These are phyloP conservation scores for Leptocoma aspasia DNA, from an alignment of 2,113 vertebrate species.

Conservation along the genomic window DNA sequence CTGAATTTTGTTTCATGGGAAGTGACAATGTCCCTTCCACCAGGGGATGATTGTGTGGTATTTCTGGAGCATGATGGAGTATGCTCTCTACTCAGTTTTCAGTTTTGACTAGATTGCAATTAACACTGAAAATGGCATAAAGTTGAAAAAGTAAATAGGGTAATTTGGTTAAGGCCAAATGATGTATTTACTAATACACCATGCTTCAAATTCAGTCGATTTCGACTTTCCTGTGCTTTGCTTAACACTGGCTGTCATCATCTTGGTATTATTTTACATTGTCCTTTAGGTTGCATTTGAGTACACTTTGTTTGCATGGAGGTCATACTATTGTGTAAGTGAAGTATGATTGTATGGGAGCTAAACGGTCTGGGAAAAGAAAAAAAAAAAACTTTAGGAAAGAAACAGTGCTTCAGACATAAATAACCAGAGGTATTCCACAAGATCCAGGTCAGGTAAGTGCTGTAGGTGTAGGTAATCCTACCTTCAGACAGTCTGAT, in stretches of 20 bases:
- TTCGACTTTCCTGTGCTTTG: background rate
- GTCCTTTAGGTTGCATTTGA: background rate
- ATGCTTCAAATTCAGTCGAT: background rate
- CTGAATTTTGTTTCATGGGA: background rate
- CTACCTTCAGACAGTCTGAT: constrained; percentile 20
- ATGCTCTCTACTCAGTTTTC: background rate
- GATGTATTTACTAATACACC: background rate
- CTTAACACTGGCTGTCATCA: background rate
- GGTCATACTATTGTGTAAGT: background rate
- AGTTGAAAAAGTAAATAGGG: background rate
- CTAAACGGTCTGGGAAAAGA: background rate
- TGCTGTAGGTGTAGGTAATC: constrained; percentile 25
- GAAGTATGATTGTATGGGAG: background rate
- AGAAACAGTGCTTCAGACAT: background rate
- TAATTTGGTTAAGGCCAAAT: background rate
- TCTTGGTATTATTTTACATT: background rate
- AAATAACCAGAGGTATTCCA: background rate
- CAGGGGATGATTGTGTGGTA: background rate
- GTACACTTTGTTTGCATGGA: background rate
- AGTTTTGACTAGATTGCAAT: background rate
- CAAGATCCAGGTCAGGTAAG: background rate
- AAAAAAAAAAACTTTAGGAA: background rate
- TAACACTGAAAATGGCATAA: background rate
- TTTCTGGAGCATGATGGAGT: background rate
- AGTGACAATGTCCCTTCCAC: background rate